Base-by-base conservation (phyloP, 2,888 invertebrate species). In the Torymus auratus region DNA sequence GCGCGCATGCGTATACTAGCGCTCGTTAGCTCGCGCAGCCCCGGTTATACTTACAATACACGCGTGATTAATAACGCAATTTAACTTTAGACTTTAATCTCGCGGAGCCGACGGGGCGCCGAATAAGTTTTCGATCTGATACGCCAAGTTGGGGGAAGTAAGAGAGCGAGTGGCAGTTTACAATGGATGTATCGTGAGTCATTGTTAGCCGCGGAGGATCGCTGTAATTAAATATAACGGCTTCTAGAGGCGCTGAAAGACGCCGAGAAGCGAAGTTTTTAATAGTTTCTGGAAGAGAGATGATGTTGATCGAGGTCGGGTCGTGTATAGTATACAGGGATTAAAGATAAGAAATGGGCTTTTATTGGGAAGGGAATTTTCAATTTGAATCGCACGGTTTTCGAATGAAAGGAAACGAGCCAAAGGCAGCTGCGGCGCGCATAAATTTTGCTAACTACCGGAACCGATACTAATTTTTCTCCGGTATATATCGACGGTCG, bases 21-120 rank as follows among this genome's bases (percentile, higher is more conserved):
- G 7, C 7, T 41, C 41, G 41, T 41, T 41, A 41, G 41, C 5
- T 20, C 28, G 28, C 7, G 7, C 7, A 41, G 41, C 41, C 28
- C 2, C 13, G 50, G 13, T 53, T 73, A 55, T 67, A 67, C 55
- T 76, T 72, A 72, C 68, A 72, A 71, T 68, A 60, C 72, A 15
- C 3, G 41, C 41, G 70, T 78, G 81, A 81, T 78, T 81, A 81
- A 81, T 78, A 75, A 71, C 75, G 72, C 82, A 78, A 82, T 82
- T 78, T 82, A 78, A 75, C 68, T 78, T 82, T 58, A 58, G 75
- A 75, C 75, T 68, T 82, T 75, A 82, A 78, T 82, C 78, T 78
- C 67, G 7, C 1, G 65, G 65, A 64, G 41, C 12, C 12, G 5
- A 41, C 41, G 41, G 41, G 7, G 17, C 20, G 58, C 64, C 58